Evolutionary conservation across 2,888 invertebrate genomes (phyloP).

Genomic region (Epinotia nisella): DNA sequence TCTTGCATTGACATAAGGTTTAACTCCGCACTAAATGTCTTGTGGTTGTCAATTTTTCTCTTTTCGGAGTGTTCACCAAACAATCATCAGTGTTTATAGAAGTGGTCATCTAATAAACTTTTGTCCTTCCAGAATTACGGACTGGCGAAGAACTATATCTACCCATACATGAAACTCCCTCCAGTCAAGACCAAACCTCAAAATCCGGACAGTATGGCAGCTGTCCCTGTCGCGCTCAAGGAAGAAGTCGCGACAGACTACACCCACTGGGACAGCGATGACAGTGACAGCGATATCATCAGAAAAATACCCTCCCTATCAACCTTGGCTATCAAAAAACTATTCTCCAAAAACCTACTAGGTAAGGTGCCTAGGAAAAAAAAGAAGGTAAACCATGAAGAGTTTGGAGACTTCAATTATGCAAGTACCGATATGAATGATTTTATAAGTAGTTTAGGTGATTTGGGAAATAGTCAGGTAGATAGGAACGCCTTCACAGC

Average conservation of each 20-base stretch:
- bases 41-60: no score
- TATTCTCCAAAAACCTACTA: slow-evolving; percentile 64
- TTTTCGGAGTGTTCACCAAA: no score
- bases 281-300: slow-evolving; percentile 48
- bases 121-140: slow-evolving; percentile 65
- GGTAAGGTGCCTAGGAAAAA: slow-evolving; percentile 65
- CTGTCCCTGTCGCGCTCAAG: slow-evolving; percentile 50
- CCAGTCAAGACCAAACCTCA: slow-evolving; percentile 58
- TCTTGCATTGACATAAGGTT: no score
- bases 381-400: slow-evolving; percentile 55
- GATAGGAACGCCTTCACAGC: slow-evolving; percentile 44
- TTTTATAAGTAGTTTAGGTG: slow-evolving; percentile 59
- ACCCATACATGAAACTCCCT: slow-evolving; percentile 61
- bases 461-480: slow-evolving; percentile 43
- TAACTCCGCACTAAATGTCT: no score
- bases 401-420: slow-evolving; percentile 50
- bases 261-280: slow-evolving; percentile 68
- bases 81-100: no score
- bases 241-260: slow-evolving; percentile 59
- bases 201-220: slow-evolving; percentile 61
- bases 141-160: slow-evolving; percentile 59
- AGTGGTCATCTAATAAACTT: not conserved
- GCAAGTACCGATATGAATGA: slow-evolving; percentile 55
- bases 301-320: slow-evolving; percentile 55
- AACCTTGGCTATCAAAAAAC: slow-evolving; percentile 60